phyloP scores from a whole-genome alignment of 23 tunicate species.

The Diplosoma virens region DNA sequence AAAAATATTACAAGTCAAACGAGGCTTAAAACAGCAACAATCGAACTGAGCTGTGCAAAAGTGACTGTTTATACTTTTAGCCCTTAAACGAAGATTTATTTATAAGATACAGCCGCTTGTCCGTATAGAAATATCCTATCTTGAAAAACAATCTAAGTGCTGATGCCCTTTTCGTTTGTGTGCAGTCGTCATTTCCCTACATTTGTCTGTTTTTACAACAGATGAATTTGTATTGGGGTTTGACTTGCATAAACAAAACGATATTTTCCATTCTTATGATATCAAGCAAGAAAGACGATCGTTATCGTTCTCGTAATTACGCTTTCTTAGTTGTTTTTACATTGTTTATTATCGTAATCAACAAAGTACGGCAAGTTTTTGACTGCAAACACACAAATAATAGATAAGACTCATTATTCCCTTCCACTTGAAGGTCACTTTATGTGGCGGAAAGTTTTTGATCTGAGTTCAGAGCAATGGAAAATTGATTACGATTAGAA shows the following conservation, averaged over 20 bases:
- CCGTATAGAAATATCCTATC: background rate
- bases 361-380: background rate
- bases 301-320: background rate
- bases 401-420: too few relatives aligned
- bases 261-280: background rate
- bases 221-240: constrained; percentile 1
- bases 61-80: background rate
- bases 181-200: background rate
- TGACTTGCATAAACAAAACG: background rate
- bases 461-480: too few relatives aligned
- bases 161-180: background rate
- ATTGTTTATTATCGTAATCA: constrained; percentile 14
- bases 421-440: too few relatives aligned
- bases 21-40: too few relatives aligned
- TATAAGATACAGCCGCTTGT: background rate
- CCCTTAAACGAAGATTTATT: background rate
- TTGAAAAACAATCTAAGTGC: background rate
- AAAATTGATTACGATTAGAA: too few relatives aligned
- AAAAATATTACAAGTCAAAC: too few relatives aligned
- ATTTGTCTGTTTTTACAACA: background rate
- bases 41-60: background rate
- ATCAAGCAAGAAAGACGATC: background rate
- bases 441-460: too few relatives aligned
- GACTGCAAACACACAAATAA: background rate
- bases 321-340: background rate